Evolutionary conservation across 2,113 vertebrate species (phyloP).

Genomic region (Platichthys stellatus): DNA sequence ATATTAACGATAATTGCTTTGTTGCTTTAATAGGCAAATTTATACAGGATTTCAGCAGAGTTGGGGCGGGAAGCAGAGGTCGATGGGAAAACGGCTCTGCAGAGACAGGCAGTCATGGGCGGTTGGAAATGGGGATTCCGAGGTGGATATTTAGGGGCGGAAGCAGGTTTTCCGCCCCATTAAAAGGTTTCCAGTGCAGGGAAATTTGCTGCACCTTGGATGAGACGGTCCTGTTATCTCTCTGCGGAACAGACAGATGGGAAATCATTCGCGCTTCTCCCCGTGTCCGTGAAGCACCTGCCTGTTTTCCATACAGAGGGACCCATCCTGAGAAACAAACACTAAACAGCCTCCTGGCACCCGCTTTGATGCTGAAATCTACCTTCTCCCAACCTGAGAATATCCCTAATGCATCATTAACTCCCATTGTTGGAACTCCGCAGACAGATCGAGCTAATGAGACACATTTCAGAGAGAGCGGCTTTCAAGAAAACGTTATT

Average conservation of each 20-base stretch:
- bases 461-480: conserved; percentile 58
- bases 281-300: conserved; percentile 75
- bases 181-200: conserved; percentile 69
- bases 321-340: conserved; percentile 67
- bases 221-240: conserved; percentile 62
- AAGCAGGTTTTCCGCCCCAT: conserved; percentile 76
- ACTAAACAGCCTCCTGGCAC: conserved; percentile 64
- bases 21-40: conserved; percentile 6
- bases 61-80: not conserved
- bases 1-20: conserved; percentile 18
- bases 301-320: conserved; percentile 65
- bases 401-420: conserved; percentile 70
- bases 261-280: conserved; percentile 69
- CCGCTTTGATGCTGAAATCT: conserved; percentile 69
- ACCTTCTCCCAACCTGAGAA: conserved; percentile 45
- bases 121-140: conserved; percentile 59
- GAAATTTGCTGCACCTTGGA: conserved; percentile 67
- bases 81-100: conserved; percentile 25
- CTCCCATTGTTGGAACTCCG: conserved; percentile 51
- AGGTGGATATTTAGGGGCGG: conserved; percentile 58
- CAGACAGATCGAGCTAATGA: conserved; percentile 70
- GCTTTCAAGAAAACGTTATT: conserved; percentile 34
- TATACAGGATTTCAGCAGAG: conserved; percentile 3
- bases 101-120: conserved; percentile 56
- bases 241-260: conserved; percentile 74